phyloP scores from a whole-genome alignment of 2,113 vertebrate species.

The Pollimyrus isidori region DNA sequence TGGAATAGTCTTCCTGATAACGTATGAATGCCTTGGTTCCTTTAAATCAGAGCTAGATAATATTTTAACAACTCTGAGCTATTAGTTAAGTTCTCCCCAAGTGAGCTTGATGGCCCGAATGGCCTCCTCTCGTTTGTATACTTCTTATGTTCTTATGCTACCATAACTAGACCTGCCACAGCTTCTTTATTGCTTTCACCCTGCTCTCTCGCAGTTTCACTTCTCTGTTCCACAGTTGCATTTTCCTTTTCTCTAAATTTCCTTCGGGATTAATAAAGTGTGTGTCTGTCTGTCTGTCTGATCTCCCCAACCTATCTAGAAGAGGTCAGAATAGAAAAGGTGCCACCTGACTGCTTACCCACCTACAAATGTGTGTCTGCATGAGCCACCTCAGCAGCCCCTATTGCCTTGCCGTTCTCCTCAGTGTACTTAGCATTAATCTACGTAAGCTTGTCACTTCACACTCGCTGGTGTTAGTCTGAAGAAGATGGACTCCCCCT shows the following conservation, averaged over 20 bases:
- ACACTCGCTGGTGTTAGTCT: neutral
- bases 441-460: neutral
- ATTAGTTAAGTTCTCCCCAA: too few relatives aligned
- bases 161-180: neutral
- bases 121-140: too few relatives aligned
- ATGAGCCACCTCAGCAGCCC: neutral
- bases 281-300: too few relatives aligned
- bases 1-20: too few relatives aligned
- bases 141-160: neutral
- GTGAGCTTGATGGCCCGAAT: too few relatives aligned
- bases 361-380: neutral
- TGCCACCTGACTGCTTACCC: neutral
- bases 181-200: neutral
- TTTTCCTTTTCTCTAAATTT: neutral
- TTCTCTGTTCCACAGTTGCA: neutral
- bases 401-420: neutral
- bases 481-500: neutral
- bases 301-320: neutral
- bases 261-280: too few relatives aligned
- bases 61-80: too few relatives aligned
- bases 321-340: neutral
- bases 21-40: too few relatives aligned
- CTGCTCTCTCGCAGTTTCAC: neutral
- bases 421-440: neutral
- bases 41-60: too few relatives aligned